Evolutionary conservation across 2,797 vertebrate species (phyloP).

Genomic region (Varecia variegata): DNA sequence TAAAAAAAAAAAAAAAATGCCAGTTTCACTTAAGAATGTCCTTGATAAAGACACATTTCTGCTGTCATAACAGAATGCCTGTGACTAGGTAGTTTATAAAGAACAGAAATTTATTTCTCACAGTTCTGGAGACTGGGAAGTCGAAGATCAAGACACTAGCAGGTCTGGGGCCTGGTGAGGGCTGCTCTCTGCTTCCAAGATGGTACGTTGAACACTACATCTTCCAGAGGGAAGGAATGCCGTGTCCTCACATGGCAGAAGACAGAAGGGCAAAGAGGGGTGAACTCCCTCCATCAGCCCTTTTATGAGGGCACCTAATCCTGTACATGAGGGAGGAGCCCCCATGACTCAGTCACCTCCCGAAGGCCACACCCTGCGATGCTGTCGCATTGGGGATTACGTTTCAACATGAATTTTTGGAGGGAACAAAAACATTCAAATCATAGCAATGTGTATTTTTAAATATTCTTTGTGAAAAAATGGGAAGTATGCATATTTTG

Average conservation of each 20-base stretch:
- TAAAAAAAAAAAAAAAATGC: neutral
- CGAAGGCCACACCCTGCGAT: too few species aligned
- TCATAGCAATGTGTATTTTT: neutral
- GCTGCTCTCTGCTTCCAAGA: neutral
- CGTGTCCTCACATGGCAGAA: neutral
- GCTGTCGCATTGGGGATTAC: neutral
- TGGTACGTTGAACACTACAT: neutral
- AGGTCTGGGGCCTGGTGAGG: neutral
- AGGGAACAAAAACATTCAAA: neutral
- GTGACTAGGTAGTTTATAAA: neutral
- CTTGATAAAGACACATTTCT: neutral
- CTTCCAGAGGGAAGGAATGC: neutral
- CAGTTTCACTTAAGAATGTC: slow-evolving; percentile 11
- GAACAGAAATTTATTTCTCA: neutral
- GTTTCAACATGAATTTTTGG: neutral
- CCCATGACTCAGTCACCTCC: neutral
- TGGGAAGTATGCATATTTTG: neutral
- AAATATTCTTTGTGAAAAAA: neutral
- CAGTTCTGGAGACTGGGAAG: neutral
- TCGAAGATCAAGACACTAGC: neutral
- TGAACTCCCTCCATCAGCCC: neutral
- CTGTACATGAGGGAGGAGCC: neutral
- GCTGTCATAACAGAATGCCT: neutral
- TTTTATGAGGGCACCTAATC: neutral
- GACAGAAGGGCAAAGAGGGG: neutral